Base-by-base conservation (phyloP, 2,888 invertebrate species). In the Leucania comma region DNA sequence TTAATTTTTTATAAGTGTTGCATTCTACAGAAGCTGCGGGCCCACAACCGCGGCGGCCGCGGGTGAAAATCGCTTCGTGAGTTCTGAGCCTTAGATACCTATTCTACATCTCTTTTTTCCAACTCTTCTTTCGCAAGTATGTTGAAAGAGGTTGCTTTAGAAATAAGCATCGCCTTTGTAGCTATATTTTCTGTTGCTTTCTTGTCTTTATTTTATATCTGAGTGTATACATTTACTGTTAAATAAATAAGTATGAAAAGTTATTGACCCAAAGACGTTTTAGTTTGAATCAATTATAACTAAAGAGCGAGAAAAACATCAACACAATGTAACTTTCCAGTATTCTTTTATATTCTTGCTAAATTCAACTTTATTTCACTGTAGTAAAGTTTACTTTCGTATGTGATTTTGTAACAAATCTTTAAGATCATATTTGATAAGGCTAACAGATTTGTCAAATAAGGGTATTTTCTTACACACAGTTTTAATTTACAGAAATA, bases 351-450 rank as follows among this genome's bases (percentile, higher is more conserved):
- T 22, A 24, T 10, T 38, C 22, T 0, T 35, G 1, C 29, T 17
- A 32, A 54, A 50, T 26, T 22, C 22, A 35, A 54, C 53, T 42
- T 53, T 69, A 53, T n/a, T 0, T 6, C 12, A 17, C n/a, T 0
- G 4, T 10, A 1, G 0, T 50, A 77, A 53, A 42, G 22, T 42
- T 54, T n/a, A 32, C 0, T 75, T 59, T 70, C 3, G 22, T 2
- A 17, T 60, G 32, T 26, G 12, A 54, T 26, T n/a, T 42, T n/a
- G 12, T 1, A 6, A 10, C 0, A 20, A 74, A 17, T 32, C 10
- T 29, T 50, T 50, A 12, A 12, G 32, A n/a, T 5, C 8, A 8
- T 14, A 48, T 26, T 46, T 73, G 48, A 50, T 59, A 73, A 59
- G 54, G 4, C 3, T 50, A 38, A 75, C 3, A 58, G 10, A 58